These are phyloP conservation scores for Autographa gamma DNA, from an alignment of 2,888 invertebrate genomes.

Conservation along the genomic window DNA sequence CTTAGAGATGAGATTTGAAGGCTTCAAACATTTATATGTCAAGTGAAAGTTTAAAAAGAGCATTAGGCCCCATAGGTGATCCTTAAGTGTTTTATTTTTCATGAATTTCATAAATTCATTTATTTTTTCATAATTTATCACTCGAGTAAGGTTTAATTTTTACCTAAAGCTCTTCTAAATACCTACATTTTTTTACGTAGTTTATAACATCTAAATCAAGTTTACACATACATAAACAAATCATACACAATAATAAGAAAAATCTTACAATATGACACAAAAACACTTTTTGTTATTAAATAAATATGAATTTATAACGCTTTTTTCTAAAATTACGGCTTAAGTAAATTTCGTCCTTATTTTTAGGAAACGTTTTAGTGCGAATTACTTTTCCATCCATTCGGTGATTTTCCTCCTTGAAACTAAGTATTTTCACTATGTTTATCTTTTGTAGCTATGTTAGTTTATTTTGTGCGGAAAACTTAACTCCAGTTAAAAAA, in stretches of 20 bases:
- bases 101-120: too few species aligned
- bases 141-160: too few species aligned
- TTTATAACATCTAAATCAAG: not conserved
- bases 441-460: slow-evolving; percentile 5
- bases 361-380: slow-evolving; percentile 32
- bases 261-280: slow-evolving; percentile 5
- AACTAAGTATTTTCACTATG: slow-evolving; percentile 37
- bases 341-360: slow-evolving; percentile 42
- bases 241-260: not conserved
- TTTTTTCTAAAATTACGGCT: slow-evolving; percentile 39
- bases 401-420: slow-evolving; percentile 19
- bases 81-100: too few species aligned
- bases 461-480: not conserved
- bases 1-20: slow-evolving; percentile 49
- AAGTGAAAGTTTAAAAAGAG: slow-evolving; percentile 16
- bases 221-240: not conserved
- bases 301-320: slow-evolving; percentile 41
- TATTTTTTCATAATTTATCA: not conserved
- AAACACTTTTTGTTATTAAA: slow-evolving; percentile 21
- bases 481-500: too few species aligned
- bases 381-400: slow-evolving; percentile 48
- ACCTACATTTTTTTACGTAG: too few species aligned
- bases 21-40: slow-evolving; percentile 41
- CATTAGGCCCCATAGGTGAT: not conserved
- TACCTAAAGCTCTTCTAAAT: too few species aligned